These are phyloP conservation scores for Euwallacea fornicatus DNA, from an alignment of 1,140 invertebrate species.

Conservation along the genomic window DNA sequence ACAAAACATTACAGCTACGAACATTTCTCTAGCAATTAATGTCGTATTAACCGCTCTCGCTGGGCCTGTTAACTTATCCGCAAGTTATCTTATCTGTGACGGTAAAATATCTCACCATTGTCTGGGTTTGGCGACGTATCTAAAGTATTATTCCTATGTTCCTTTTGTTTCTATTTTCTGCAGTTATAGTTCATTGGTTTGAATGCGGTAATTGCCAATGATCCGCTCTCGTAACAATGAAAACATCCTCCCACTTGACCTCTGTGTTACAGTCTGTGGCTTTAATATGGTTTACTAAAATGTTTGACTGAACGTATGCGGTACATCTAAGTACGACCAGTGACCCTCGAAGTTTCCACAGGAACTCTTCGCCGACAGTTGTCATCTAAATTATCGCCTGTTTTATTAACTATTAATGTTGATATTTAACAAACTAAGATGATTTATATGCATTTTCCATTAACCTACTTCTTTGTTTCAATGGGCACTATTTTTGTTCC, in stretches of 20 bases:
- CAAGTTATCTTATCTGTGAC: neutral
- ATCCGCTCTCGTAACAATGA: constrained; percentile 23
- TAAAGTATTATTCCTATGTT: constrained; percentile 6
- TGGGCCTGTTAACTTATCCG: neutral
- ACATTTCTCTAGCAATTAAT: too few species aligned
- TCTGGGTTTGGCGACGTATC: neutral
- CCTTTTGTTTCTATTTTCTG: constrained; percentile 23
- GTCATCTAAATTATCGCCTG: too few species aligned
- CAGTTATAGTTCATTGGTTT: constrained; percentile 23
- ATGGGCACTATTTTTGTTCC: too few species aligned
- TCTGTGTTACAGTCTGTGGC: constrained; percentile 15
- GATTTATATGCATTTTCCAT: constrained; percentile 21
- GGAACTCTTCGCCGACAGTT: too few species aligned
- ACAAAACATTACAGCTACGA: too few species aligned
- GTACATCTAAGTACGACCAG: too few species aligned
- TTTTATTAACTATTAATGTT: too few species aligned
- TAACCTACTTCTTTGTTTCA: constrained; percentile 12
- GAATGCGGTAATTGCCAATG: constrained; percentile 29
- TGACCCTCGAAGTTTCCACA: too few species aligned
- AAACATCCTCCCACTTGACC: constrained; percentile 29
- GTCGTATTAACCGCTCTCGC: neutral
- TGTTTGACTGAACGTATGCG: too few species aligned
- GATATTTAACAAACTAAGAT: neutral
- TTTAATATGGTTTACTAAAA: neutral
- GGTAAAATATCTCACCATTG: neutral